phyloP scores from a whole-genome alignment of 2,113 vertebrate species.

The Corythornis vintsioides region DNA sequence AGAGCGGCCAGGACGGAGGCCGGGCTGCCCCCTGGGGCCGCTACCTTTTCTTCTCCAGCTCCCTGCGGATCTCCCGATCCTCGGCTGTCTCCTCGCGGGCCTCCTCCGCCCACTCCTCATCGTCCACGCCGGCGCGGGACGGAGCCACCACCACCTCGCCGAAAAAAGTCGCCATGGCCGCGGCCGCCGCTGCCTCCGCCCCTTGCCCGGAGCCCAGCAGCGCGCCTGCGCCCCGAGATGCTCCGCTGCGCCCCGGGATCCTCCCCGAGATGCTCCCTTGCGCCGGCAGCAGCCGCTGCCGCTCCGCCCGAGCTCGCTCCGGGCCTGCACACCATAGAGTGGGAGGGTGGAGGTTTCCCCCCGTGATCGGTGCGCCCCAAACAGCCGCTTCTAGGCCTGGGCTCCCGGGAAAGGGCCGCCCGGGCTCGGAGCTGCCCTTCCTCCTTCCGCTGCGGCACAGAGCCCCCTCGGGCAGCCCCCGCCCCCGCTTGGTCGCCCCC shows the following conservation, averaged over 20 bases:
- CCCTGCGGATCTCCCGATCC: slow-evolving; percentile 74
- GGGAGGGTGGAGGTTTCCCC: no score
- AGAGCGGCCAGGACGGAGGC: neutral
- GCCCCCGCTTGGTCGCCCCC: no score
- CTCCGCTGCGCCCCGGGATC: no score
- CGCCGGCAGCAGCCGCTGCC: no score
- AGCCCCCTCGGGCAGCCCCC: no score
- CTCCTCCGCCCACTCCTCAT: slow-evolving; percentile 70
- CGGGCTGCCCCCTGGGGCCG: neutral
- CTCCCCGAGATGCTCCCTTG: neutral
- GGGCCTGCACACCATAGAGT: fast-evolving
- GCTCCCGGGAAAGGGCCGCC: fast-evolving
- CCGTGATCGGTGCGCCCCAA: no score
- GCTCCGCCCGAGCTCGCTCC: neutral
- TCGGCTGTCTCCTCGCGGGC: slow-evolving; percentile 60
- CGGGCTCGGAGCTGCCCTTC: neutral
- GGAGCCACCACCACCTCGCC: slow-evolving; percentile 75
- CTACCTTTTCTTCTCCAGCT: slow-evolving; percentile 76
- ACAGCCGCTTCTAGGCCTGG: no score
- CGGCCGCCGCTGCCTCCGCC: neutral
- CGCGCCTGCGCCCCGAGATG: slow-evolving; percentile 4
- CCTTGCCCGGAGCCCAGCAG: no score
- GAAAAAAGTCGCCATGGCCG: slow-evolving; percentile 78
- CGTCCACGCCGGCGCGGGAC: slow-evolving; percentile 78
- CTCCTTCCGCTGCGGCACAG: neutral